A percentile compares a stretch with the other conserved stretches of the same genome.
Evolutionary conservation across 2,113 vertebrate species (phyloP).

Genomic region (Thinocorus orbignyianus): DNA sequence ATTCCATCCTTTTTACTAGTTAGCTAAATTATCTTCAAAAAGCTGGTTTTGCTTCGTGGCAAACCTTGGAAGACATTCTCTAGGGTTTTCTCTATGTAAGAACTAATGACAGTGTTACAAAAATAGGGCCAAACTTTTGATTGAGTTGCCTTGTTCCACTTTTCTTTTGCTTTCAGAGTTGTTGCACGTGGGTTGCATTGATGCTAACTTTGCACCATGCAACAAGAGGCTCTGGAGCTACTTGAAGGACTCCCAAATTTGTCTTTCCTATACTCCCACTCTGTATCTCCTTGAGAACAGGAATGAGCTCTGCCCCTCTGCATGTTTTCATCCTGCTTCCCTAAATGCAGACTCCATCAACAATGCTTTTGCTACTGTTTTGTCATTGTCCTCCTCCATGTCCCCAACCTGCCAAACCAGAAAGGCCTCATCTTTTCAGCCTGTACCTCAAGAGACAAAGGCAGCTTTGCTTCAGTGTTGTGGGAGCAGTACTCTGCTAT

Average conservation of each 20-base stretch:
- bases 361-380: neutral
- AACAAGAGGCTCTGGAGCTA: neutral
- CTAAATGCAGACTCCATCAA: neutral
- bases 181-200: neutral
- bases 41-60: neutral
- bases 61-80: neutral
- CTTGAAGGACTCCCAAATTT: neutral
- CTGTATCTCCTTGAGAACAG: neutral
- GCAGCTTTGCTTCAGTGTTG: neutral
- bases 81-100: neutral
- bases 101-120: neutral
- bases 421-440: neutral
- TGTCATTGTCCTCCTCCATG: accelerated
- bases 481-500: neutral
- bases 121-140: neutral
- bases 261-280: neutral
- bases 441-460: neutral
- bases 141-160: neutral
- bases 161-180: neutral
- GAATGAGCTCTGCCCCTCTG: neutral
- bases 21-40: neutral
- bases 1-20: neutral
- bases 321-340: neutral
- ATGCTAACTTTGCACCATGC: neutral
- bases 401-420: neutral